Percentiles rank a stretch among this genome's conserved stretches.
Evolutionary conservation across 1,140 invertebrate genomes (phyloP).

Genomic region (Drosophila pectinifera): DNA sequence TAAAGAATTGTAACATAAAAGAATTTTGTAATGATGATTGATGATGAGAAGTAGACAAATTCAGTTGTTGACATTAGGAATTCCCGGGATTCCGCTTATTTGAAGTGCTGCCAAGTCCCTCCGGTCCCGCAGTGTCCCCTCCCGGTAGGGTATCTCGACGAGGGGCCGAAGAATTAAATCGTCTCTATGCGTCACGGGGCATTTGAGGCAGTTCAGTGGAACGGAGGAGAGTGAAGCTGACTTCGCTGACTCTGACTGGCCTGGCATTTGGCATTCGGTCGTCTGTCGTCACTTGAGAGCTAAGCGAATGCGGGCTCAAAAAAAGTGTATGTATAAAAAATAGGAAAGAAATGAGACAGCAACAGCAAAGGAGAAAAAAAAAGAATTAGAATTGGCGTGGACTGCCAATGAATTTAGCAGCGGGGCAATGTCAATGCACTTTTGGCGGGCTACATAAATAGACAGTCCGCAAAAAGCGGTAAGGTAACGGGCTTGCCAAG

Average conservation of each 20-base stretch:
- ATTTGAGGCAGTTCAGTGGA: constrained; percentile 66
- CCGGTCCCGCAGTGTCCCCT: background rate
- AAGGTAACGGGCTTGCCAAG: constrained; percentile 18
- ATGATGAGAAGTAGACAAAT: background rate
- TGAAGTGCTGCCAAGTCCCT: constrained; percentile 14
- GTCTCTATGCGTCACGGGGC: constrained; percentile 70
- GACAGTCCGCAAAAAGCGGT: constrained; percentile 16
- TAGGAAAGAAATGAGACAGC: constrained; percentile 22
- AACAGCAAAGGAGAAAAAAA: constrained; percentile 34
- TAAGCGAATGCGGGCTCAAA: constrained; percentile 59
- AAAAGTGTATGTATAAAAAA: constrained; percentile 25
- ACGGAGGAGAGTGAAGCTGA: constrained; percentile 50
- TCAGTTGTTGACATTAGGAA: constrained; percentile 11
- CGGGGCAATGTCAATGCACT: constrained; percentile 78
- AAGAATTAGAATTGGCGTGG: constrained; percentile 73
- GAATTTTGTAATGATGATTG: no score
- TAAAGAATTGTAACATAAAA: background rate
- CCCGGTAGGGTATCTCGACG: constrained; percentile 24
- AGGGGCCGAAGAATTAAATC: constrained; percentile 61
- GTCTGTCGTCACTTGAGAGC: constrained; percentile 60
- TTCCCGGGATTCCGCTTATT: constrained; percentile 7
- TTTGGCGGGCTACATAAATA: constrained; percentile 57
- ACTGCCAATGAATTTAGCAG: constrained; percentile 74
- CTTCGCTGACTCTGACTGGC: constrained; percentile 43
- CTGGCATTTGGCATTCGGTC: constrained; percentile 63